These are phyloP conservation scores for Erythrolamprus reginae DNA, from an alignment of 2,113 vertebrate species.

Conservation along the genomic window DNA sequence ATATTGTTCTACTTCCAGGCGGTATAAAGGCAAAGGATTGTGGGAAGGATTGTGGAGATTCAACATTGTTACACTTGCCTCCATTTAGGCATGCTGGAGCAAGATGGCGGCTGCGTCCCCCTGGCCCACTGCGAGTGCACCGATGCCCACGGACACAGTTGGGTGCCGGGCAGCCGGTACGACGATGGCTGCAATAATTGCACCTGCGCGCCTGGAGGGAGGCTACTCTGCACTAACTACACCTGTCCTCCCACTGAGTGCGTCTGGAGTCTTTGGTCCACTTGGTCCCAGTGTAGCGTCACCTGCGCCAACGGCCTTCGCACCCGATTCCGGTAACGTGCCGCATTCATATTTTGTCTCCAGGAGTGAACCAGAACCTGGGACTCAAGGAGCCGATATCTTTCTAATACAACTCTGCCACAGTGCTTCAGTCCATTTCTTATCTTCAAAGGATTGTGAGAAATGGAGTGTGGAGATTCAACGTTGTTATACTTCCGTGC, in stretches of 20 bases:
- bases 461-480: too few species aligned
- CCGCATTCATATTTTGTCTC: too few species aligned
- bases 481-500: too few species aligned
- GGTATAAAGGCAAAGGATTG: too few species aligned
- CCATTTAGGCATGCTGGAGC: constrained; percentile 67
- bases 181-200: constrained; percentile 79
- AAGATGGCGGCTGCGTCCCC: constrained; percentile 75
- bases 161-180: constrained; percentile 79
- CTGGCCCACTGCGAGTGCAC: constrained; percentile 79
- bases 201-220: constrained; percentile 70
- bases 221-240: constrained; percentile 71
- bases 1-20: too few species aligned
- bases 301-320: constrained; percentile 74
- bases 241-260: constrained; percentile 66
- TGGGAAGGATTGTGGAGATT: too few species aligned
- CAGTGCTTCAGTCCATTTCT: too few species aligned
- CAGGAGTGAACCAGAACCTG: not conserved
- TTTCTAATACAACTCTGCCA: too few species aligned
- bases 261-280: constrained; percentile 84
- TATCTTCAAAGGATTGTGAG: too few species aligned
- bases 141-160: constrained; percentile 71
- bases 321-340: constrained; percentile 84
- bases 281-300: constrained; percentile 78
- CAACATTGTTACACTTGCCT: too few species aligned
- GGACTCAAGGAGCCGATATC: not conserved